Evolutionary conservation across 2,888 invertebrate genomes (phyloP).

Genomic region (Heliconius ismenius): DNA sequence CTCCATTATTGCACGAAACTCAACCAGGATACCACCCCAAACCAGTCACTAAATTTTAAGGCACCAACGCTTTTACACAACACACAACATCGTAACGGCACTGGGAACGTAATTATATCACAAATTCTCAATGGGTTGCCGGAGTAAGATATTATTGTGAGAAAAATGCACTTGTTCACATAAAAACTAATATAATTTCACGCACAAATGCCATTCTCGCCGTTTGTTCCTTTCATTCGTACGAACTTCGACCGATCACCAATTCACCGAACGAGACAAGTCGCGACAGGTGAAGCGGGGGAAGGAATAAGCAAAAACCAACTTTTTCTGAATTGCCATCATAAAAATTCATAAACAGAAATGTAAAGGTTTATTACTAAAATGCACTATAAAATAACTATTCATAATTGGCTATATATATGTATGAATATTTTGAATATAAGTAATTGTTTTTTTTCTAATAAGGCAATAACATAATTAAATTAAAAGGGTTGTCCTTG

Average conservation of each 20-base stretch:
- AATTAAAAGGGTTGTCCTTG: conserved; percentile 22
- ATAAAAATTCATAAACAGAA: background rate
- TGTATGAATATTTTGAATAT: background rate
- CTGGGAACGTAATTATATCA: conserved; percentile 51
- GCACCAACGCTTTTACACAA: conserved; percentile 60
- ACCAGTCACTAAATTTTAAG: conserved; percentile 66
- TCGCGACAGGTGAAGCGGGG: conserved; percentile 45
- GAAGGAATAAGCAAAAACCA: conserved; percentile 31
- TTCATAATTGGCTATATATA: background rate
- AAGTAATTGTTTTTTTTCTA: background rate
- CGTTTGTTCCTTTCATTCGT: conserved; percentile 58
- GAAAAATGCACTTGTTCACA: conserved; percentile 72
- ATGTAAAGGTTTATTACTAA: background rate
- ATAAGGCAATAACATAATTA: conserved; percentile 13
- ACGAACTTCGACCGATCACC: conserved; percentile 45
- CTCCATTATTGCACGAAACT: conserved; percentile 74
- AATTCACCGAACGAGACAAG: conserved; percentile 48
- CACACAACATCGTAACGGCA: conserved; percentile 56
- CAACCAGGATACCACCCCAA: conserved; percentile 74
- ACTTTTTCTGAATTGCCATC: conserved; percentile 25
- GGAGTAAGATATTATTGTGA: conserved; percentile 58
- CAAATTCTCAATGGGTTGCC: conserved; percentile 56
- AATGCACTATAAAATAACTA: background rate
- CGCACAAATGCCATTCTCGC: conserved; percentile 72
- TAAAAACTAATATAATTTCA: conserved; percentile 74